Percentiles rank a stretch among this genome's conserved stretches.
phyloP scores from a whole-genome alignment of 2,888 invertebrate species.

The Lacanobia wlatinum region DNA sequence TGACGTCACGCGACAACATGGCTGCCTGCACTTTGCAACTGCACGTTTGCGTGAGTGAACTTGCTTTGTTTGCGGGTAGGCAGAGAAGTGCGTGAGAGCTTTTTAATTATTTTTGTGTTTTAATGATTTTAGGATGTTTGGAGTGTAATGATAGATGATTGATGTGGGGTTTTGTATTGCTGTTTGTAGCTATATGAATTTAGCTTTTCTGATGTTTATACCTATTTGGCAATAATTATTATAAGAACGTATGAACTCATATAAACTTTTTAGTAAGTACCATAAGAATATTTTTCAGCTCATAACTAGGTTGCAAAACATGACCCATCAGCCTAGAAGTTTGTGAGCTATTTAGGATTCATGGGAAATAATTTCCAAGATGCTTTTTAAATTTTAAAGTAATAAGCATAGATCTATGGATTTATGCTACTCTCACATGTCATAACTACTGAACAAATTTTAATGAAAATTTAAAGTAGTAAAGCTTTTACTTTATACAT shows the following conservation, averaged over 20 bases:
- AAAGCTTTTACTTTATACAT: too few species aligned
- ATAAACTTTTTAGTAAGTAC: too few species aligned
- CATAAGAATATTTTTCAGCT: background rate
- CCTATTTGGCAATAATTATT: background rate
- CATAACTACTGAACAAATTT: too few species aligned
- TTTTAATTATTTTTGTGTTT: slow-evolving; percentile 33
- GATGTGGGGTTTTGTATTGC: slow-evolving; percentile 11
- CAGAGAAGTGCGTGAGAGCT: slow-evolving; percentile 26
- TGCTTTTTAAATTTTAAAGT: background rate
- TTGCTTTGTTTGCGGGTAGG: slow-evolving; percentile 38
- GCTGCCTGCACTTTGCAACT: slow-evolving; percentile 80
- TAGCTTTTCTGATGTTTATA: background rate
- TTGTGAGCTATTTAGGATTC: background rate
- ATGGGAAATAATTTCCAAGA: background rate
- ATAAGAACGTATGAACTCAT: background rate
- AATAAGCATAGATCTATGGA: too few species aligned
- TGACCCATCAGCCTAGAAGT: too few species aligned
- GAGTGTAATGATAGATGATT: background rate
- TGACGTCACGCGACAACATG: slow-evolving; percentile 85
- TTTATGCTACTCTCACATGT: too few species aligned
- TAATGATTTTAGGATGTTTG: slow-evolving; percentile 20
- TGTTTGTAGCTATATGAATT: background rate
- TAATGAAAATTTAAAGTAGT: too few species aligned
- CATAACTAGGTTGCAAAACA: background rate
- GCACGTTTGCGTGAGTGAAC: slow-evolving; percentile 65